These are phyloP conservation scores for Diceros bicornis DNA, from an alignment of 2,797 vertebrate genomes.

Conservation along the genomic window DNA sequence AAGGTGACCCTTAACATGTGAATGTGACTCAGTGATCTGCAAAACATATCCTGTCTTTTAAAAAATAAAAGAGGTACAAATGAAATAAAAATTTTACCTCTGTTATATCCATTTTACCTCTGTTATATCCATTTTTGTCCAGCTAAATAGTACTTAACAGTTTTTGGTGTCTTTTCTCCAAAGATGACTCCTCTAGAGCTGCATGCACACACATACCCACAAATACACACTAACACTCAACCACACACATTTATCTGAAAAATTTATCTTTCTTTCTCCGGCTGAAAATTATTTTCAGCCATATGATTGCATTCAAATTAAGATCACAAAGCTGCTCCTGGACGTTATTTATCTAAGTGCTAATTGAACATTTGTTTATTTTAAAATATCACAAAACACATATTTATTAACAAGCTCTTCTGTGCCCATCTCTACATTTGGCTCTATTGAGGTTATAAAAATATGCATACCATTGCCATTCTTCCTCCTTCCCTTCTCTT, in stretches of 20 bases:
- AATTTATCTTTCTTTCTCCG: not conserved
- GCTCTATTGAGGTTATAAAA: not conserved
- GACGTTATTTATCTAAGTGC: not conserved
- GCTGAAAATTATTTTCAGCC: not conserved
- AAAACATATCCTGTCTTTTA: not conserved
- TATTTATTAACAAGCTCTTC: not conserved
- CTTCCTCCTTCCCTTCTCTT: not conserved
- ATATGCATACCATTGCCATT: not conserved
- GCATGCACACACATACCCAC: not conserved
- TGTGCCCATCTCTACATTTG: not conserved
- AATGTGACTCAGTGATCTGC: not conserved
- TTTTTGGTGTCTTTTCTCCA: not conserved
- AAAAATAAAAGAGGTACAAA: not conserved
- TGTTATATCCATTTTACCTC: not conserved
- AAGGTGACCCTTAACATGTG: not conserved
- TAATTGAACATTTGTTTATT: not conserved
- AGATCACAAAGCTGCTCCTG: not conserved
- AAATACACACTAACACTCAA: not conserved
- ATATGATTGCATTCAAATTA: not conserved
- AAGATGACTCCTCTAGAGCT: not conserved
- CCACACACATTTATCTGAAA: not conserved
- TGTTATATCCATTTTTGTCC: not conserved
- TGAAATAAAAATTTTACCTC: not conserved
- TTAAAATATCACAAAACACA: not conserved
- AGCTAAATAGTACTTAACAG: not conserved